Evolutionary conservation across 1,140 invertebrate genomes (phyloP).

Genomic region (Drosophila sulfurigaster): DNA sequence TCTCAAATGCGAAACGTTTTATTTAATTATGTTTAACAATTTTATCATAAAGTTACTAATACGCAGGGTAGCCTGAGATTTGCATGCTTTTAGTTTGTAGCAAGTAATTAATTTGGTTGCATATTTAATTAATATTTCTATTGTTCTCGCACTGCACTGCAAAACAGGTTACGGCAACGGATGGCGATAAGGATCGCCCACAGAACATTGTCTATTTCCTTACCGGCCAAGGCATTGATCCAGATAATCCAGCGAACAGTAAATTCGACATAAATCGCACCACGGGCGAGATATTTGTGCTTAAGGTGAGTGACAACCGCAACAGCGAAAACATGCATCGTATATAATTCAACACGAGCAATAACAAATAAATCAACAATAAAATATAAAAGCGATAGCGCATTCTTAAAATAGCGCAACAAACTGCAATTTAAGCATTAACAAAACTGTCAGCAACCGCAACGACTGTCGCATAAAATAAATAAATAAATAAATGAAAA

Average conservation of each 20-base stretch:
- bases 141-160: conserved; percentile 21
- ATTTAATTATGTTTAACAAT: not conserved
- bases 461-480: conserved; percentile 26
- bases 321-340: conserved; percentile 10
- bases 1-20: not conserved
- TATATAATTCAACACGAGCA: conserved; percentile 8
- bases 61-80: conserved; percentile 12
- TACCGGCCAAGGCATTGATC: conserved; percentile 97
- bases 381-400: conserved; percentile 6
- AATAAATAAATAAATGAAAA: conserved; percentile 51
- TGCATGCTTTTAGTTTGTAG: not conserved
- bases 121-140: conserved; percentile 22
- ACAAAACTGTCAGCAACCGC: conserved; percentile 63
- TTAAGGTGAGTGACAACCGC: conserved; percentile 89
- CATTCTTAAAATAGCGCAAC: conserved; percentile 17
- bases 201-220: conserved; percentile 98
- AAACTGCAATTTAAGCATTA: conserved; percentile 64
- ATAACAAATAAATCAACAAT: not conserved
- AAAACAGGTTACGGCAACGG: conserved; percentile 95
- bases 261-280: conserved; percentile 98
- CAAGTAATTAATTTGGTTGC: not conserved
- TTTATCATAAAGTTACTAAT: conserved; percentile 14
- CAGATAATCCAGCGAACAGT: conserved; percentile 96
- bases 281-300: conserved; percentile 96
- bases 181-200: conserved; percentile 96